phyloP scores from a whole-genome alignment of 2,888 invertebrate species.

The Himalopsyche kuldschensis region DNA sequence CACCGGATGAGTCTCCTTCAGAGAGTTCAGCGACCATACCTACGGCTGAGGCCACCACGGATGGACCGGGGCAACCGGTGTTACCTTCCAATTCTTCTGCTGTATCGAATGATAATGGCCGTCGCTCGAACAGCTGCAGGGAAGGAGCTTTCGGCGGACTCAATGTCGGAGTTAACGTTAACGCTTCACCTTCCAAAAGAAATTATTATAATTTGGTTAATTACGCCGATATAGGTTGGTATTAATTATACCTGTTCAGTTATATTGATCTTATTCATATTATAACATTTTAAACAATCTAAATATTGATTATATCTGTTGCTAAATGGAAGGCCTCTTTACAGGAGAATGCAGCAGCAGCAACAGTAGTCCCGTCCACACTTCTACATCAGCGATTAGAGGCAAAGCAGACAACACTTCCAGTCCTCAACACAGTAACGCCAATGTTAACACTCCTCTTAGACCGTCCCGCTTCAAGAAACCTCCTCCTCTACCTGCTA shows the following conservation, averaged over 20 bases:
- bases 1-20: not conserved
- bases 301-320: too few relatives aligned
- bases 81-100: not conserved
- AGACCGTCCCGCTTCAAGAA: conserved; percentile 36
- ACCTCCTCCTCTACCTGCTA: conserved; percentile 24
- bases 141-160: conserved; percentile 31
- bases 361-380: conserved; percentile 37
- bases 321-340: not conserved
- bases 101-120: not conserved
- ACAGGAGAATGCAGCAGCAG: conserved; percentile 38
- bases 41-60: not conserved
- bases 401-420: conserved; percentile 33
- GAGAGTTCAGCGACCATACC: not conserved
- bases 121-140: conserved; percentile 33
- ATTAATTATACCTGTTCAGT: not conserved
- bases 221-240: conserved; percentile 36
- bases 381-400: conserved; percentile 13
- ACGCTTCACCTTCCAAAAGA: conserved; percentile 38
- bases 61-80: not conserved
- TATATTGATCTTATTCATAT: not conserved
- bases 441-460: conserved; percentile 5
- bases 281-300: not conserved
- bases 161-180: conserved; percentile 35
- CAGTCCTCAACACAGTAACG: conserved; percentile 25
- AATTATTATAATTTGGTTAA: conserved; percentile 37